Conservation (phyloP, 1,140 invertebrate species). For the Scaptodrosophila lebanonensis region DNA sequence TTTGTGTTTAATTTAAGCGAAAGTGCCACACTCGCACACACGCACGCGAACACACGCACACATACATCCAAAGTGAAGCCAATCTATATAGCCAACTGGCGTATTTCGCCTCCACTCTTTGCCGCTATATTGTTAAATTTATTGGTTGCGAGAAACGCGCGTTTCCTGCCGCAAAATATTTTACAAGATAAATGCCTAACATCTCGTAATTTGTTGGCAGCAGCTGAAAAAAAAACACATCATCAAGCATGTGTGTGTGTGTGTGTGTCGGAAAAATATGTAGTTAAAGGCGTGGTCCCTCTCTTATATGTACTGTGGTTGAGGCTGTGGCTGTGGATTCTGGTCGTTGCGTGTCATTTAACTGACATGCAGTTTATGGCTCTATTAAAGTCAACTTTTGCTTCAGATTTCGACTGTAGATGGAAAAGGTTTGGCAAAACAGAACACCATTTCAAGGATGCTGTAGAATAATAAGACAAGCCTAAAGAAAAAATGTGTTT, state of each 20-base stretch:
- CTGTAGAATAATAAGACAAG: too few relatives aligned
- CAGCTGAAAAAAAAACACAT: constrained; percentile 12
- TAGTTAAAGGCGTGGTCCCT: too few relatives aligned
- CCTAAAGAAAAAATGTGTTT: too few relatives aligned
- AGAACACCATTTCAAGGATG: too few relatives aligned
- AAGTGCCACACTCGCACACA: constrained; percentile 14
- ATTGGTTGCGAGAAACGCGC: constrained; percentile 36
- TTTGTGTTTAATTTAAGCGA: constrained; percentile 55
- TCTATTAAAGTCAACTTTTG: too few relatives aligned
- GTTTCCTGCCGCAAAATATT: constrained; percentile 56
- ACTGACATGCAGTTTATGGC: too few relatives aligned
- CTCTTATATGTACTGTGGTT: too few relatives aligned
- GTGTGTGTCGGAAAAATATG: neutral
- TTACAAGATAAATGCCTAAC: constrained; percentile 53
- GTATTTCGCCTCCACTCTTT: neutral
- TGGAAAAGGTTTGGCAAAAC: too few relatives aligned
- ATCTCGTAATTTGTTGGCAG: constrained; percentile 56
- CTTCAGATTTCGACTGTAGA: too few relatives aligned
- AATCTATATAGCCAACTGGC: constrained; percentile 38
- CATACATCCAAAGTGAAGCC: neutral
- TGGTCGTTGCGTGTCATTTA: too few relatives aligned
- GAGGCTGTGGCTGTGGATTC: too few relatives aligned
- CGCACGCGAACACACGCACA: too few relatives aligned
- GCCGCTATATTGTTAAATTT: constrained; percentile 53
- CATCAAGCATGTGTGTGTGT: neutral